phyloP scores from a whole-genome alignment of 2,797 vertebrate species.

The Numenius phaeopus region DNA sequence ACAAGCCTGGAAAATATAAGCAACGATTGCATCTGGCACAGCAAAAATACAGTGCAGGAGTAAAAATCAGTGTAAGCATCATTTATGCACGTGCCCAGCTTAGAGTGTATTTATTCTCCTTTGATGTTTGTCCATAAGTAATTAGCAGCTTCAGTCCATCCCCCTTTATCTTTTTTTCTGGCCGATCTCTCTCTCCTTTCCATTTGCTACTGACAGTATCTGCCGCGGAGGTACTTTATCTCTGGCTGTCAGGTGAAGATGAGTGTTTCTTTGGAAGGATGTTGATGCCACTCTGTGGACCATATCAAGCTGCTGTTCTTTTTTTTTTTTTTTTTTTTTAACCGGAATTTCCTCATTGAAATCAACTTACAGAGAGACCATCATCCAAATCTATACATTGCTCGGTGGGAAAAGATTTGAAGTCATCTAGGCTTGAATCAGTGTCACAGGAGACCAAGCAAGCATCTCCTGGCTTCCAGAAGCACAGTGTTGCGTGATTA shows the following conservation, averaged over 20 bases:
- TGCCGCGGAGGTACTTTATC: background rate
- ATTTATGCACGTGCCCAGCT: background rate
- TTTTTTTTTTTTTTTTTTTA: background rate
- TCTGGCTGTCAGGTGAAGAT: background rate
- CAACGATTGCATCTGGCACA: background rate
- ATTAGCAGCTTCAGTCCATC: background rate
- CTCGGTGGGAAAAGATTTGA: background rate
- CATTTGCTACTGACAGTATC: background rate
- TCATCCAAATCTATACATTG: background rate
- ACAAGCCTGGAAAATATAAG: background rate
- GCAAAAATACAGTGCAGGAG: background rate
- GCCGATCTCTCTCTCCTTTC: background rate
- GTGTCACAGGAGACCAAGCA: background rate
- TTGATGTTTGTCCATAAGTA: background rate
- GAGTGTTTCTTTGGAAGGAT: background rate
- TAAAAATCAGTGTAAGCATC: background rate
- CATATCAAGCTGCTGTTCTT: background rate
- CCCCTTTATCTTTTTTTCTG: background rate
- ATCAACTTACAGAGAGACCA: background rate
- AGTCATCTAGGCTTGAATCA: background rate
- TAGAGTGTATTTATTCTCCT: background rate
- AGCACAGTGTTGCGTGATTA: fast-evolving
- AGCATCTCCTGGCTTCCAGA: background rate
- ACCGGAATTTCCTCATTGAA: background rate
- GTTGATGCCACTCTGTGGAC: background rate